Conservation (phyloP, 2,888 invertebrate species). For the Orchesella flavescens region DNA sequence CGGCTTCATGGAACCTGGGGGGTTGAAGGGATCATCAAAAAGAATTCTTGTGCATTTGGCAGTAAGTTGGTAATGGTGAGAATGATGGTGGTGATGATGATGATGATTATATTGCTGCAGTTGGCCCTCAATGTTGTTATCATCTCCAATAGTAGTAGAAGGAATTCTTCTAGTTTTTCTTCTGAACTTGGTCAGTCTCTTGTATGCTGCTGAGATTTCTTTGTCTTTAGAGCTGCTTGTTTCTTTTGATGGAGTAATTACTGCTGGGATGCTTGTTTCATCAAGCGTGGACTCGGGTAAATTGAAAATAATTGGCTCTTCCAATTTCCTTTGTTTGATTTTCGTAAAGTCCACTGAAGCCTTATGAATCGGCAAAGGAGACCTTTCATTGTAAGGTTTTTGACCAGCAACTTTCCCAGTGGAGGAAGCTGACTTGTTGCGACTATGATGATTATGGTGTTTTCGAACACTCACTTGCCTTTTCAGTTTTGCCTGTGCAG, state of each 20-base stretch:
- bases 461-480: slow-evolving; percentile 46
- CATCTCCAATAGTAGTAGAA: neutral
- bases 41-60: slow-evolving; percentile 67
- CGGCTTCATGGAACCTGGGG: slow-evolving; percentile 48
- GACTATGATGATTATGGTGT: slow-evolving; percentile 7
- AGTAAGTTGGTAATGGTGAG: slow-evolving; percentile 11
- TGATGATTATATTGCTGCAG: neutral
- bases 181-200: slow-evolving; percentile 56
- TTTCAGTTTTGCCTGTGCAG: slow-evolving; percentile 10
- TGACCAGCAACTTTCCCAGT: neutral
- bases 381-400: slow-evolving; percentile 29
- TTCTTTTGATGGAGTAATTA: neutral
- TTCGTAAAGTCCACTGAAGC: slow-evolving; percentile 66
- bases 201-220: slow-evolving; percentile 38
- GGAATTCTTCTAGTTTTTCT: slow-evolving; percentile 34
- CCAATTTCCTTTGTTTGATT: slow-evolving; percentile 42
- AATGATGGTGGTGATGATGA: neutral
- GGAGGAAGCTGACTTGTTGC: neutral
- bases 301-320: slow-evolving; percentile 14
- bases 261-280: neutral
- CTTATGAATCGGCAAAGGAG: slow-evolving; percentile 63
- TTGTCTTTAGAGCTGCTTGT: neutral
- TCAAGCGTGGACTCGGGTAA: neutral
- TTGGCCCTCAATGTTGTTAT: neutral
- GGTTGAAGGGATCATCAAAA: slow-evolving; percentile 71